phyloP scores from a whole-genome alignment of 2,888 invertebrate species.

The Habroteleia sp. region DNA sequence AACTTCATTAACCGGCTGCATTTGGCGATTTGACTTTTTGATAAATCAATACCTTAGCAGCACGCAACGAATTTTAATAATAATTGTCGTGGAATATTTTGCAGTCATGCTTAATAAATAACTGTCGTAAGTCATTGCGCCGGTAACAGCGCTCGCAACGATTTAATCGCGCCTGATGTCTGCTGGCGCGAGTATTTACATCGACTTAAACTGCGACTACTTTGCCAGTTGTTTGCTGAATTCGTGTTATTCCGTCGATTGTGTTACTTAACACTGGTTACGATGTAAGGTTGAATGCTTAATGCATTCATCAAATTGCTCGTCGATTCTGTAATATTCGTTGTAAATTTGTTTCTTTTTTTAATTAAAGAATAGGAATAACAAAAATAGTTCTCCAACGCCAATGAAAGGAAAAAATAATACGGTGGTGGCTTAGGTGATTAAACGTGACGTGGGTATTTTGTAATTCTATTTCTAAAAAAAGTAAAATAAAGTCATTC shows the following conservation, averaged over 20 bases:
- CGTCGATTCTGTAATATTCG: slow-evolving; percentile 2
- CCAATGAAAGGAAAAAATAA: too few species aligned
- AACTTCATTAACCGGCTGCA: slow-evolving; percentile 46
- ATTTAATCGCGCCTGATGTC: slow-evolving; percentile 23
- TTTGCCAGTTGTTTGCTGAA: slow-evolving; percentile 32
- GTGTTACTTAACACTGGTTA: slow-evolving; percentile 17
- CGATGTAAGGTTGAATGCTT: slow-evolving; percentile 16
- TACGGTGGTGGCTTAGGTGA: too few species aligned
- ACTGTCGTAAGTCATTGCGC: slow-evolving; percentile 26
- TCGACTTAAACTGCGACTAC: slow-evolving; percentile 29
- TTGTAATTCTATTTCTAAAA: too few species aligned
- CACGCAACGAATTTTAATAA: slow-evolving; percentile 40
- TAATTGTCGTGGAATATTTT: slow-evolving; percentile 35
- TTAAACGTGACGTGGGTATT: too few species aligned
- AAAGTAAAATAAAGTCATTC: too few species aligned
- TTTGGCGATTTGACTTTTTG: slow-evolving; percentile 36
- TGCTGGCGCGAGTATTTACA: slow-evolving; percentile 18
- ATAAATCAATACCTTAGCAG: slow-evolving; percentile 52
- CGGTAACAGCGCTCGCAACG: not conserved
- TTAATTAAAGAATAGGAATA: too few species aligned
- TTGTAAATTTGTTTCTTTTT: too few species aligned
- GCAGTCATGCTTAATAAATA: slow-evolving; percentile 30
- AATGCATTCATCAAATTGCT: slow-evolving; percentile 8
- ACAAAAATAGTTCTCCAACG: too few species aligned
- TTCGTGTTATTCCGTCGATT: slow-evolving; percentile 19